phyloP scores from a whole-genome alignment of 2,113 vertebrate species.

The Xenopus borealis region DNA sequence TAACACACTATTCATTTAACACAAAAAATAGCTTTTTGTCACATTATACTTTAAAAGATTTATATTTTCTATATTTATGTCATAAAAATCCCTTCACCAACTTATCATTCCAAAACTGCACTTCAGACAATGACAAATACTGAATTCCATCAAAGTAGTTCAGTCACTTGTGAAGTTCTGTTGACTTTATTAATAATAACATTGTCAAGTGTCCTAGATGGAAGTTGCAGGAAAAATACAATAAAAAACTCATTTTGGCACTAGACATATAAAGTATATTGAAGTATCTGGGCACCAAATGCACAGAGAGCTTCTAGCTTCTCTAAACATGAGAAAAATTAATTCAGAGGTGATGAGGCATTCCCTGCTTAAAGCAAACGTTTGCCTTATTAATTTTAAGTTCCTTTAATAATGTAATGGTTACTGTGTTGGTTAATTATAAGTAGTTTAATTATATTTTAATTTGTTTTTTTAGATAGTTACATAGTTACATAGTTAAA shows the following conservation, averaged over 20 bases:
- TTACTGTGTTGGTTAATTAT: too few relatives aligned
- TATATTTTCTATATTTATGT: conserved; percentile 34
- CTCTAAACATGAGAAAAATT: too few relatives aligned
- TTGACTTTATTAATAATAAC: conserved; percentile 49
- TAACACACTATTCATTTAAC: conserved; percentile 45
- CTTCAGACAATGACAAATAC: conserved; percentile 48
- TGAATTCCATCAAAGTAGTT: conserved; percentile 36
- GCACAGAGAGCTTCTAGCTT: too few relatives aligned
- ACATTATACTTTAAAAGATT: conserved; percentile 31
- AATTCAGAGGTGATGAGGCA: too few relatives aligned
- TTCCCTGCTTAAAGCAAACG: too few relatives aligned
- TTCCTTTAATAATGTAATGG: too few relatives aligned
- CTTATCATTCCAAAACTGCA: conserved; percentile 50
- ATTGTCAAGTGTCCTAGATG: conserved; percentile 49
- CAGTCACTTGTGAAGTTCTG: conserved; percentile 46
- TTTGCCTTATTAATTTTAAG: too few relatives aligned
- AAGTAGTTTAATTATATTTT: too few relatives aligned
- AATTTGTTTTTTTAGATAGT: too few relatives aligned
- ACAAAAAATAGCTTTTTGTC: conserved; percentile 42
- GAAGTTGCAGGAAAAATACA: conserved; percentile 16
- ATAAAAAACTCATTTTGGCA: conserved; percentile 1
- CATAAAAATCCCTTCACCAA: conserved; percentile 41
- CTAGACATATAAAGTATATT: too few relatives aligned
- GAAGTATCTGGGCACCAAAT: too few relatives aligned
- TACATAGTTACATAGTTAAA: too few relatives aligned